phyloP scores from a whole-genome alignment of 2,797 vertebrate species.

The Chanos chanos region DNA sequence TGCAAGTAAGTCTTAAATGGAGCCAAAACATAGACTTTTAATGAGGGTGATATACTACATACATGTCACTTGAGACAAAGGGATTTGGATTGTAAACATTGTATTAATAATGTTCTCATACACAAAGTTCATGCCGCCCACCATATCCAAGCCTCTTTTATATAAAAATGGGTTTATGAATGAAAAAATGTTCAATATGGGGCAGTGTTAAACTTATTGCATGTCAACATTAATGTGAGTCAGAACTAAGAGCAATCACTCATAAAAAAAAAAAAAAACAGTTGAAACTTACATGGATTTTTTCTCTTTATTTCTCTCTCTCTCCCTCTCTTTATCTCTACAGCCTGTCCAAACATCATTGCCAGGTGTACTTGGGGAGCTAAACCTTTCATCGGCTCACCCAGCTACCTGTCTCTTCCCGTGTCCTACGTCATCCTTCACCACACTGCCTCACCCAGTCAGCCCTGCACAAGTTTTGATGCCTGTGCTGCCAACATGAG shows the following conservation, averaged over 20 bases:
- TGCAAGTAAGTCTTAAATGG: constrained; percentile 68
- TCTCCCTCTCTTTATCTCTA: background rate
- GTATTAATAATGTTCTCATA: too few relatives aligned
- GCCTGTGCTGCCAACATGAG: constrained; percentile 77
- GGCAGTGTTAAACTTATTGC: too few relatives aligned
- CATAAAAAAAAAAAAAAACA: too few relatives aligned
- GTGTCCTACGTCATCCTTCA: constrained; percentile 80
- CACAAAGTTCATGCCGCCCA: too few relatives aligned
- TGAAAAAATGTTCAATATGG: too few relatives aligned
- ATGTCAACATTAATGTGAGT: too few relatives aligned
- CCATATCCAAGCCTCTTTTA: too few relatives aligned
- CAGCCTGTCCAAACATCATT: constrained; percentile 82
- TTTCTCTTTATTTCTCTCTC: background rate
- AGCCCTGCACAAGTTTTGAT: constrained; percentile 72
- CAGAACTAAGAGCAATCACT: too few relatives aligned
- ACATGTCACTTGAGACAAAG: background rate
- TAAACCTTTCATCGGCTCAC: constrained; percentile 73
- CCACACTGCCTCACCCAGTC: constrained; percentile 70
- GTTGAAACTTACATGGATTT: too few relatives aligned
- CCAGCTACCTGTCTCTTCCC: constrained; percentile 69
- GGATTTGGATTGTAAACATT: background rate
- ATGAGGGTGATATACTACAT: too few relatives aligned
- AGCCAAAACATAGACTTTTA: too few relatives aligned
- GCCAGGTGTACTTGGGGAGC: constrained; percentile 86
- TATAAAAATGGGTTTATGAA: too few relatives aligned